Evolutionary conservation across 2,797 vertebrate species (phyloP).

Genomic region (Heterohyrax brucei): DNA sequence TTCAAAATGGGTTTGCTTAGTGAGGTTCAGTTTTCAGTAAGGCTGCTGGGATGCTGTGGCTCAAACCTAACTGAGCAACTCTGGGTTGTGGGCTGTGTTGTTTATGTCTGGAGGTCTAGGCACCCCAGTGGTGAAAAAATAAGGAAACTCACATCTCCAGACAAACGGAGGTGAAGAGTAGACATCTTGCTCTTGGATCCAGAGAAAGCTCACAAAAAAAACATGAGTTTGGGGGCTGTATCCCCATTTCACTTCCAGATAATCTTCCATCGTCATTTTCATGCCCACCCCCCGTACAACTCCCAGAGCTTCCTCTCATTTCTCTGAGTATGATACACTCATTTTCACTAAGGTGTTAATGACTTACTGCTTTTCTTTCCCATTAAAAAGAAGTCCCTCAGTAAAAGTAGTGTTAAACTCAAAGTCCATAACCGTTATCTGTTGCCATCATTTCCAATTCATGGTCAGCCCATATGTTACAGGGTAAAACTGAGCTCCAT

Average conservation of each 20-base stretch:
- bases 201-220: background rate
- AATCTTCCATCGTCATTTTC: background rate
- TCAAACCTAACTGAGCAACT: conserved; percentile 32
- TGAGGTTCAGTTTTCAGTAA: conserved; percentile 23
- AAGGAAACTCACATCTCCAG: background rate
- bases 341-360: background rate
- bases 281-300: background rate
- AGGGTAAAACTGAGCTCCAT: too few relatives aligned
- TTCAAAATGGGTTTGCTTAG: conserved; percentile 54
- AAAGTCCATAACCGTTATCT: too few relatives aligned
- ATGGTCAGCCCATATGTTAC: too few relatives aligned
- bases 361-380: conserved; percentile 29
- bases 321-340: background rate
- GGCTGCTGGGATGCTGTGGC: background rate
- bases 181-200: background rate
- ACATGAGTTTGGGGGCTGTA: background rate
- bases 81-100: background rate
- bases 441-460: too few relatives aligned
- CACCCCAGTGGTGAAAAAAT: background rate
- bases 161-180: background rate
- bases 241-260: background rate
- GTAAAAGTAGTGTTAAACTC: conserved; percentile 4
- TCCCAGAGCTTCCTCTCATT: background rate
- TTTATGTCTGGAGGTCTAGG: conserved; percentile 68
- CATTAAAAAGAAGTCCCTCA: conserved; percentile 6